These are phyloP conservation scores for Synergus umbraculus DNA, from an alignment of 2,888 invertebrate genomes.

Conservation along the genomic window DNA sequence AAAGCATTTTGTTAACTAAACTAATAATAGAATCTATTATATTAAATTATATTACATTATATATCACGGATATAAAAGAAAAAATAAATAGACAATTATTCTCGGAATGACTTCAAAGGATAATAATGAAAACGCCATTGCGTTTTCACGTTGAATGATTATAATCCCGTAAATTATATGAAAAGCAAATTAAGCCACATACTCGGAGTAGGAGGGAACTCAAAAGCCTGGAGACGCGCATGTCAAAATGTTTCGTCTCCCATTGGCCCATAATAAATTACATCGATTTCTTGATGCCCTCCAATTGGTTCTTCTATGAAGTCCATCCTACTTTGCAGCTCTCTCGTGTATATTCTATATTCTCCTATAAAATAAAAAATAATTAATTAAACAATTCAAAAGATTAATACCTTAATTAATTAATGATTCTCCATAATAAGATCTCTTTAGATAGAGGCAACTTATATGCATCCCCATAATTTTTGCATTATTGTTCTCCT, in stretches of 20 bases:
- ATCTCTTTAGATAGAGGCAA: no score
- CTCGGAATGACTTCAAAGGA: not conserved
- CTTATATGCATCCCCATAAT: no score
- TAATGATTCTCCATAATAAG: no score
- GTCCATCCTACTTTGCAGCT: slow-evolving; percentile 27
- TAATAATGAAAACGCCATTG: slow-evolving; percentile 19
- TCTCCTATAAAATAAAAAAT: no score
- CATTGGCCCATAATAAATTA: slow-evolving; percentile 55
- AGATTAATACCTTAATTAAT: no score
- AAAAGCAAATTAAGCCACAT: slow-evolving; percentile 9
- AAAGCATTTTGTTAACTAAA: not conserved
- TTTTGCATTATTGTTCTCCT: no score
- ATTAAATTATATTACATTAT: not conserved
- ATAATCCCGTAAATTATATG: slow-evolving; percentile 22
- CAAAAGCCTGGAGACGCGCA: slow-evolving; percentile 48
- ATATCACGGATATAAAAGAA: not conserved
- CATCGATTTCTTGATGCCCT: slow-evolving; percentile 49
- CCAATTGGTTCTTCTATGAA: slow-evolving; percentile 48
- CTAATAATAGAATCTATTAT: not conserved
- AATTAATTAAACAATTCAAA: no score
- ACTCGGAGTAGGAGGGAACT: slow-evolving; percentile 7
- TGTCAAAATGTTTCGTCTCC: slow-evolving; percentile 44
- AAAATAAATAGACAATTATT: slow-evolving; percentile 10
- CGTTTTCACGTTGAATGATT: slow-evolving; percentile 35
- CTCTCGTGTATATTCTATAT: no score